Percentiles rank a stretch among this genome's conserved stretches.
Conservation (phyloP, 2,888 invertebrate genomes). For the Panzeria rudis region DNA sequence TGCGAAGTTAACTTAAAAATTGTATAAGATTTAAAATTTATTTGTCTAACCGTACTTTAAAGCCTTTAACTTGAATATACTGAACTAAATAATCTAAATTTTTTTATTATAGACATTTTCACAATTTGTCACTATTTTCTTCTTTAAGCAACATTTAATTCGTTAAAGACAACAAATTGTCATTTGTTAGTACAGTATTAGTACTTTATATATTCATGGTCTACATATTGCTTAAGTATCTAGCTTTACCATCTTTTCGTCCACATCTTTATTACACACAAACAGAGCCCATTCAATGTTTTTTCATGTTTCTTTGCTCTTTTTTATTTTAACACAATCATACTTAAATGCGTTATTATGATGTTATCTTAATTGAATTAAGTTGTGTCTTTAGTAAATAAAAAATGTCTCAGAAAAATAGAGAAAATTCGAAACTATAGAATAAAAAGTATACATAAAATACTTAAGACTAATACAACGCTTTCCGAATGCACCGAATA, state of each 20-base stretch:
- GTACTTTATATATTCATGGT: background rate
- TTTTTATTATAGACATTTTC: no score
- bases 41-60: no score
- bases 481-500: no score
- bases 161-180: slow-evolving; percentile 40
- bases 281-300: background rate
- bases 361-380: slow-evolving; percentile 66
- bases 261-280: background rate
- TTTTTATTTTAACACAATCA: slow-evolving; percentile 10
- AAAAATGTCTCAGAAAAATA: background rate
- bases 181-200: slow-evolving; percentile 54
- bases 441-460: background rate
- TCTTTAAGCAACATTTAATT: background rate
- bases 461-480: no score
- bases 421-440: background rate
- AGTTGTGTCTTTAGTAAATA: slow-evolving; percentile 33
- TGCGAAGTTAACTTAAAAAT: no score
- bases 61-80: no score
- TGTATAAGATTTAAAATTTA: no score
- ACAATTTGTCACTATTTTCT: background rate
- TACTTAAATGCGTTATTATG: slow-evolving; percentile 59
- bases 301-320: background rate
- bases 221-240: background rate
- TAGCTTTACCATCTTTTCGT: background rate
- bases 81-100: background rate